Conservation (phyloP, 1,140 invertebrate genomes). For the Littorina saxatilis region DNA sequence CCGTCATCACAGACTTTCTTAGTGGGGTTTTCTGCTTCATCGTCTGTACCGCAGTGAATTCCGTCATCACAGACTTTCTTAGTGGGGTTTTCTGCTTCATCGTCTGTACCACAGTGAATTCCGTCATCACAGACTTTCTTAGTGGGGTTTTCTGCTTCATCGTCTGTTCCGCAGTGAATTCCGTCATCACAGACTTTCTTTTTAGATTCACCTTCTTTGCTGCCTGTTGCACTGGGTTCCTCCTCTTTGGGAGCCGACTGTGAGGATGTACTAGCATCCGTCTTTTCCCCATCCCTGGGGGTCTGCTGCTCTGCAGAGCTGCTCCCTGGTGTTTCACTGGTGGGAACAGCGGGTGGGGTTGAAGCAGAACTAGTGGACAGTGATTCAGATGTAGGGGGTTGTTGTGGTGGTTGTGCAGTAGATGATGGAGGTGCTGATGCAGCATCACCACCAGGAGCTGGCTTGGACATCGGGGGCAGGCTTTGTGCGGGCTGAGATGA, state of each 20-base stretch:
- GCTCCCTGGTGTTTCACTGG: not conserved
- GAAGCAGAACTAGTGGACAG: not conserved
- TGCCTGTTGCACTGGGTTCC: constrained; percentile 47
- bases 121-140: constrained; percentile 50
- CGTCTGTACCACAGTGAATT: constrained; percentile 53
- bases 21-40: constrained; percentile 42
- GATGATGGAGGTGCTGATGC: not conserved
- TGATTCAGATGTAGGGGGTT: not conserved
- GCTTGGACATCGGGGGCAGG: not conserved
- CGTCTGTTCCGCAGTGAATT: constrained; percentile 44
- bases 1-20: constrained; percentile 50
- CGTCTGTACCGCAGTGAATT: constrained; percentile 52
- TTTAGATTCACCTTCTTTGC: constrained; percentile 40
- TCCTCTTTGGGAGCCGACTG: not conserved
- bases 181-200: constrained; percentile 42
- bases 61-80: constrained; percentile 50
- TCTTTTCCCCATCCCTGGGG: too few species aligned
- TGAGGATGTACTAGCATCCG: too few species aligned
- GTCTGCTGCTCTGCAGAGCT: not conserved
- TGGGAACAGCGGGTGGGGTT: not conserved
- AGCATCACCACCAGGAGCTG: constrained; percentile 11
- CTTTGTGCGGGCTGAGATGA: not conserved
- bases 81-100: constrained; percentile 36
- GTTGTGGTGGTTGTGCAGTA: not conserved
- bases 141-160: constrained; percentile 30